phyloP scores from a whole-genome alignment of 2,888 invertebrate genomes.

The Blomia tropicalis region DNA sequence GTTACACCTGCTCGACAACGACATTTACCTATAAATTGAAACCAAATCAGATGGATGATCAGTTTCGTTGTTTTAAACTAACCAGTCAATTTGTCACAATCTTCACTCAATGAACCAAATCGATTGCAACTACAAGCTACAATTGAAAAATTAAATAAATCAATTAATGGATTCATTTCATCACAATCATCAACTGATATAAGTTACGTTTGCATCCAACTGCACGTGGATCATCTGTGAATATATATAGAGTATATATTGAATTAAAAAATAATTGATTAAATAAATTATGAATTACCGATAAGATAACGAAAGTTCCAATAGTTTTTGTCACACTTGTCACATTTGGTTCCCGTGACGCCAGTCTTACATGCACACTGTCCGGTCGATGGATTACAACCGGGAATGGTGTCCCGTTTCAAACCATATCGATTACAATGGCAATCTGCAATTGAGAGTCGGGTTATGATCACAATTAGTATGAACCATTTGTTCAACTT shows the following conservation, averaged over 20 bases:
- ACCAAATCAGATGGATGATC: background rate
- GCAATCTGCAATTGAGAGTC: constrained; percentile 1
- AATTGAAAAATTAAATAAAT: constrained; percentile 8
- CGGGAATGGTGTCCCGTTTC: background rate
- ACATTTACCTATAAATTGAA: constrained; percentile 47
- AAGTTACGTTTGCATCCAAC: background rate
- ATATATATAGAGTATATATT: background rate
- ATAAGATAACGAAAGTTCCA: background rate
- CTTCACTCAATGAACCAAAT: constrained; percentile 68
- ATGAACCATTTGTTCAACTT: too few species aligned
- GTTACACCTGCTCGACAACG: constrained; percentile 68
- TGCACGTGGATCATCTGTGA: background rate
- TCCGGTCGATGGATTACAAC: constrained; percentile 55
- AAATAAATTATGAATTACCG: constrained; percentile 8
- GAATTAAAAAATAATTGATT: background rate
- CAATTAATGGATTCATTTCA: constrained; percentile 1
- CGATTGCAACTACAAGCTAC: constrained; percentile 73
- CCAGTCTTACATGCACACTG: constrained; percentile 74
- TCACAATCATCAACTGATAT: background rate
- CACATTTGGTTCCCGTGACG: background rate
- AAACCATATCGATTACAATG: constrained; percentile 14
- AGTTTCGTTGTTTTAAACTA: background rate
- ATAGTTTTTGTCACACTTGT: background rate
- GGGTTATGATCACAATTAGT: background rate
- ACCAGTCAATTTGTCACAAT: constrained; percentile 73